Evolutionary conservation across 2,797 vertebrate species (phyloP), one percentile per base, ranked within the genome.

Genomic region (Glossophaga mutica): DNA sequence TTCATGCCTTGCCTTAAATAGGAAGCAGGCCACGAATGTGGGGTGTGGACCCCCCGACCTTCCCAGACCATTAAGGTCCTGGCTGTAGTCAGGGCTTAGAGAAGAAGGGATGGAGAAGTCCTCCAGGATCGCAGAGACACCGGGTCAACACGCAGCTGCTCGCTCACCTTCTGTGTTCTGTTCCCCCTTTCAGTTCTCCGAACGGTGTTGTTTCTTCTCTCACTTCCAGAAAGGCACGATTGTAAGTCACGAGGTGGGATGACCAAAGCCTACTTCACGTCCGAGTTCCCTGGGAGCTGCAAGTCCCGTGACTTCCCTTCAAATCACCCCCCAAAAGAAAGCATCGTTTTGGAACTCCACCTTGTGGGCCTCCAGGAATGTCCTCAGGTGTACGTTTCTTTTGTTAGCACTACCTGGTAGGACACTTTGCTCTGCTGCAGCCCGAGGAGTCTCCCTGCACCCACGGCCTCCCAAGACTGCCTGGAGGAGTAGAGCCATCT

Each of bases 391-490:
- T 55, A 68, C 9, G 1, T 48, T 62, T 93, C 39, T 70, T 84
- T 52, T 37, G 48, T 81, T 78, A 85, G 39, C 50, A 32, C 57
- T 37, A 57, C 7, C 37, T 73, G 50, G n/a, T 90, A 77, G 11
- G 76, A 57, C 39, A 79, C 87, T 91, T 97, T 42, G 83, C 71
- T 76, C 82, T 87, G 84, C 55, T 87, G 62, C n/a, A 37, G 82
- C 26, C 37, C 59, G 90, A 52, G 50, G 77, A 5, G 18, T 84
- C 67, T 92, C 50, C 78, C 78, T 59, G 37, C 21, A 88, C 84
- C 68, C 50, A 68, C 26, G 65, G 4, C 62, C 77, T 93, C 62
- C 90, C 21, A 68, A 85, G 44, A 26, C 85, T 71, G 78, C 34
- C 90, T 87, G 76, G 29, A 39, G 78, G 90, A 90, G 48, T 14